Evolutionary conservation across 92 coral and sea anemone genomes (phyloP).

Genomic region (Meandrina meandrites): DNA sequence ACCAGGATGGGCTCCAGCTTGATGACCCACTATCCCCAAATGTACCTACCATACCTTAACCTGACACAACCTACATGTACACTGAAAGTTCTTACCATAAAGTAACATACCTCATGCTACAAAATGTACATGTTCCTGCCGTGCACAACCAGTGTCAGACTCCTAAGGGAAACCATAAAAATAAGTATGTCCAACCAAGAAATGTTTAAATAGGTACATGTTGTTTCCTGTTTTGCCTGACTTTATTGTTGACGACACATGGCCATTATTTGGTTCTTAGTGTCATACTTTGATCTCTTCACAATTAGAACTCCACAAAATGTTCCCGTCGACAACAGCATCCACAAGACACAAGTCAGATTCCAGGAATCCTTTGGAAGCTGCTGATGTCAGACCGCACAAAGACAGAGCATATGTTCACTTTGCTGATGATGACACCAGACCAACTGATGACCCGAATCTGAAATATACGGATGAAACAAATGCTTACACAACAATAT

Average conservation of each 20-base stretch:
- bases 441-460: slow-evolving; percentile 54
- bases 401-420: slow-evolving; percentile 86
- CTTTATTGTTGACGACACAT: too few species aligned
- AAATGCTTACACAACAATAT: slow-evolving; percentile 63
- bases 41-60: too few species aligned
- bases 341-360: slow-evolving; percentile 64
- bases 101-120: neutral
- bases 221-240: neutral
- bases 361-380: slow-evolving; percentile 25
- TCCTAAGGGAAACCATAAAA: neutral
- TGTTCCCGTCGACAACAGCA: slow-evolving; percentile 49
- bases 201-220: too few species aligned
- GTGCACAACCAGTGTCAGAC: neutral
- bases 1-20: too few species aligned
- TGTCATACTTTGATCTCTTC: neutral
- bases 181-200: too few species aligned
- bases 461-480: slow-evolving; percentile 80
- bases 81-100: too few species aligned
- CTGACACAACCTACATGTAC: too few species aligned
- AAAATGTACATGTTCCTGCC: neutral
- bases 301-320: slow-evolving; percentile 61
- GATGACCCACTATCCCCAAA: too few species aligned
- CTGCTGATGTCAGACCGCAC: slow-evolving; percentile 18
- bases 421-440: slow-evolving; percentile 62
- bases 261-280: neutral